A percentile compares a stretch with the other conserved stretches of the same genome.
Conservation (phyloP, 2,888 invertebrate species). For the Cylloceria caligata region DNA sequence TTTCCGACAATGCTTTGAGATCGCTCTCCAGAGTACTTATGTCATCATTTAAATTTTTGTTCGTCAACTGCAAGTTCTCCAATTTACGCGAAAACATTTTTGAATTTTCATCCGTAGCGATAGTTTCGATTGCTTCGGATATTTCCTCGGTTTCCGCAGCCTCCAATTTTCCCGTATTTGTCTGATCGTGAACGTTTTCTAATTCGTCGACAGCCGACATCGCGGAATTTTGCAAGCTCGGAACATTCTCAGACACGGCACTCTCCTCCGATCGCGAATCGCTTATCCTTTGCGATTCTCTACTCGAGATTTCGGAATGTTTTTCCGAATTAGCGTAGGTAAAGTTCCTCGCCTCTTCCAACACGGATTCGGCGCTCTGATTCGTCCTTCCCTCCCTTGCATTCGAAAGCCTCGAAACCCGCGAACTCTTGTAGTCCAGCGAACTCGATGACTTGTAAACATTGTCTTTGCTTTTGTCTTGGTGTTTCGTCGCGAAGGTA, state of each 20-base stretch:
- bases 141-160: conserved; percentile 19
- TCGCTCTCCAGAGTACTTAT: conserved; percentile 82
- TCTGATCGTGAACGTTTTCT: conserved; percentile 29
- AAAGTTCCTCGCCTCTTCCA: conserved; percentile 69
- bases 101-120: conserved; percentile 51
- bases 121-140: conserved; percentile 40
- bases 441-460: conserved; percentile 65
- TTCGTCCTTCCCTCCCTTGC: conserved; percentile 57
- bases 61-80: conserved; percentile 78
- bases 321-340: conserved; percentile 60
- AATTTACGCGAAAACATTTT: conserved; percentile 75
- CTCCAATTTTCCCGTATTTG: conserved; percentile 35
- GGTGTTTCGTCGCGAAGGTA: conserved; percentile 30
- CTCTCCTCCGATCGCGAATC: conserved; percentile 53
- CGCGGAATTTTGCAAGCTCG: conserved; percentile 1
- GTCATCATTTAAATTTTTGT: conserved; percentile 81
- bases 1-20: conserved; percentile 80
- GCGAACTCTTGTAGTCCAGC: conserved; percentile 55
- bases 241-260: conserved; percentile 8
- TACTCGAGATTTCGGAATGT: conserved; percentile 38
- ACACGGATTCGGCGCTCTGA: conserved; percentile 71
- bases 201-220: conserved; percentile 11
- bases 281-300: conserved; percentile 46
- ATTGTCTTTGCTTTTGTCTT: conserved; percentile 45
- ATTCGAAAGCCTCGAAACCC: conserved; percentile 61